phyloP scores from a whole-genome alignment of 2,797 vertebrate species.

The Sitta carolinensis region DNA sequence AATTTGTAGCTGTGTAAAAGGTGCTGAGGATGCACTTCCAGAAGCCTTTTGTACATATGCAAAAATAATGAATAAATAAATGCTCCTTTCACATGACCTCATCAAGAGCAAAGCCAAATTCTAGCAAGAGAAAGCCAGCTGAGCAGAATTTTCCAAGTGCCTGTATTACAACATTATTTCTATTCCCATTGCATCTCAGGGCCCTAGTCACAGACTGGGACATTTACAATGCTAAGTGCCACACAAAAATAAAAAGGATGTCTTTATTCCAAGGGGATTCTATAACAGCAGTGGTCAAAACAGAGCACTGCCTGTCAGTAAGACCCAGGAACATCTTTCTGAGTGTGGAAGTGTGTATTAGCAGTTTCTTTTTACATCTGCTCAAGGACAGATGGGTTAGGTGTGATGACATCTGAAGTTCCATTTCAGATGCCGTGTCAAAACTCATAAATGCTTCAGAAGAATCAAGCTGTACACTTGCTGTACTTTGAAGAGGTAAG shows the following conservation, averaged over 20 bases:
- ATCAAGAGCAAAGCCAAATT: constrained; percentile 39
- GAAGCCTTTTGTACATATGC: constrained; percentile 5
- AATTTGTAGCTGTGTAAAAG: constrained; percentile 54
- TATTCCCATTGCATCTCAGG: not conserved
- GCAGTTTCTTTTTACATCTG: not conserved
- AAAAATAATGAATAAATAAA: constrained; percentile 56
- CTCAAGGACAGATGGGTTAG: constrained; percentile 15
- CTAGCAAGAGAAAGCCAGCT: constrained; percentile 30
- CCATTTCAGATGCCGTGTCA: not conserved
- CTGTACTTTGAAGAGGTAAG: constrained; percentile 47
- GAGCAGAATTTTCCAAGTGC: constrained; percentile 49
- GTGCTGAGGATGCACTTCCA: constrained; percentile 53
- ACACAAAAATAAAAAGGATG: not conserved
- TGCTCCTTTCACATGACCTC: constrained; percentile 45
- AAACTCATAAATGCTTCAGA: not conserved
- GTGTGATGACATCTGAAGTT: not conserved
- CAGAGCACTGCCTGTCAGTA: not conserved
- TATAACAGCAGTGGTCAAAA: not conserved
- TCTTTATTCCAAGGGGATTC: constrained; percentile 19
- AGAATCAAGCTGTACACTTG: constrained; percentile 1
- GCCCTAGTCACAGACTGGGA: not conserved
- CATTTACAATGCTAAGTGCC: not conserved
- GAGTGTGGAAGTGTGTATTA: not conserved
- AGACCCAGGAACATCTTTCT: not conserved
- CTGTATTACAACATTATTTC: not conserved